Percentiles rank a stretch among this genome's conserved stretches.
Evolutionary conservation across 1,140 invertebrate genomes (phyloP).

Genomic region (Tetramorium parvispinum): DNA sequence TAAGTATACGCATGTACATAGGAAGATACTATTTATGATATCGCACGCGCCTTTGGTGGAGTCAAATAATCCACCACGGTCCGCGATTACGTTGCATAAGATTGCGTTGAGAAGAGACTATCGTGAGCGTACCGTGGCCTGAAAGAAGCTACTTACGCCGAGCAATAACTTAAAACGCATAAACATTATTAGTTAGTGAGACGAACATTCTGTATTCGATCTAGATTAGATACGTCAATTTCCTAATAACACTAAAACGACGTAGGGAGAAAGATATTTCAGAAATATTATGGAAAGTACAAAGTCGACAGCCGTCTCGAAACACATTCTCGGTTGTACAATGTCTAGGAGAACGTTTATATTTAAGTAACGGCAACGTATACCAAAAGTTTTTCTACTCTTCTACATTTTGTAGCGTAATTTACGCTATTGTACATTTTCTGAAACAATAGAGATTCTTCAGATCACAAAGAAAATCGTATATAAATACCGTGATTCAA

Average conservation of each 20-base stretch:
- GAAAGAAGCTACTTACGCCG: slow-evolving; percentile 40
- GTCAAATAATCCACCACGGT: neutral
- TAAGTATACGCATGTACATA: slow-evolving; percentile 72
- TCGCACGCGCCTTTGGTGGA: slow-evolving; percentile 13
- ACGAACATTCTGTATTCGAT: slow-evolving; percentile 50
- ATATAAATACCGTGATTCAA: slow-evolving; percentile 5
- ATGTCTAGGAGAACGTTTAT: slow-evolving; percentile 6
- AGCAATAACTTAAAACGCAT: slow-evolving; percentile 66
- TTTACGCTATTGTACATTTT: slow-evolving; percentile 28
- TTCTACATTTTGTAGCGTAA: slow-evolving; percentile 69
- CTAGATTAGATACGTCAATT: slow-evolving; percentile 49
- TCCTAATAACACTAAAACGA: slow-evolving; percentile 13
- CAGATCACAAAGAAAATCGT: neutral
- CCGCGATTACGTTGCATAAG: neutral
- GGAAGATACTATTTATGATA: slow-evolving; percentile 58
- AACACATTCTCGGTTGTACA: slow-evolving; percentile 50
- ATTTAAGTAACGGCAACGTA: slow-evolving; percentile 18
- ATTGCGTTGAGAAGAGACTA: neutral
- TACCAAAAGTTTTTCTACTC: slow-evolving; percentile 67
- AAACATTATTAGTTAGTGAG: slow-evolving; percentile 5
- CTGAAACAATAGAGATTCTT: neutral
- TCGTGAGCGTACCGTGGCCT: slow-evolving; percentile 39
- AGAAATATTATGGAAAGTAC: slow-evolving; percentile 73
- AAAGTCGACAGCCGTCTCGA: slow-evolving; percentile 67
- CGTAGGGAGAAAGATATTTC: slow-evolving; percentile 47